Percentiles rank a stretch among this genome's conserved stretches.
Evolutionary conservation across 2,113 vertebrate genomes (phyloP).

Genomic region (Copsychus sechellarum): DNA sequence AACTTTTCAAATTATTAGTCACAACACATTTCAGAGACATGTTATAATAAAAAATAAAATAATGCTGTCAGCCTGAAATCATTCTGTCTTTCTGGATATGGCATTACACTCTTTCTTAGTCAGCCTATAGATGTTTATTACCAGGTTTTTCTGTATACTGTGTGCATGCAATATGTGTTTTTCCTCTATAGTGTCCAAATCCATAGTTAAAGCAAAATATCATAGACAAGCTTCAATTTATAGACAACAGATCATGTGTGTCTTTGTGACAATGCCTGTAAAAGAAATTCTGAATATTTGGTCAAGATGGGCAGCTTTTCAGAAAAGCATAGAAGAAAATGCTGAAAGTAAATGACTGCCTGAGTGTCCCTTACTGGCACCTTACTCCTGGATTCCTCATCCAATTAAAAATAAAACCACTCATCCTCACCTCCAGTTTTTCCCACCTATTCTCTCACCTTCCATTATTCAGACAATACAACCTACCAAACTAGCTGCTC

Average conservation of each 20-base stretch:
- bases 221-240: neutral
- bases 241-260: neutral
- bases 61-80: neutral
- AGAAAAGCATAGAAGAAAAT: neutral
- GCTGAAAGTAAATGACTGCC: neutral
- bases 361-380: neutral
- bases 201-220: neutral
- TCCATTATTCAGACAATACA: neutral
- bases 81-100: neutral
- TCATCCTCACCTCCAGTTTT: neutral
- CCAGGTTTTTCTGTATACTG: neutral
- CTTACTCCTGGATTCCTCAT: neutral
- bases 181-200: neutral
- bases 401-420: conserved; percentile 27
- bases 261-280: neutral
- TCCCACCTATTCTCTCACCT: neutral
- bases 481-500: neutral
- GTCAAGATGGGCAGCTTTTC: neutral
- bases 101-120: neutral
- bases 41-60: conserved; percentile 52
- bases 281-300: neutral
- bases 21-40: conserved; percentile 1
- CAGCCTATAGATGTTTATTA: neutral
- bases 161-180: neutral
- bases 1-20: conserved; percentile 50